Percentiles rank a stretch among this genome's conserved stretches.
These are phyloP conservation scores for Caenorhabditis remanei DNA, from an alignment of 1,140 invertebrate genomes.

Conservation along the genomic window DNA sequence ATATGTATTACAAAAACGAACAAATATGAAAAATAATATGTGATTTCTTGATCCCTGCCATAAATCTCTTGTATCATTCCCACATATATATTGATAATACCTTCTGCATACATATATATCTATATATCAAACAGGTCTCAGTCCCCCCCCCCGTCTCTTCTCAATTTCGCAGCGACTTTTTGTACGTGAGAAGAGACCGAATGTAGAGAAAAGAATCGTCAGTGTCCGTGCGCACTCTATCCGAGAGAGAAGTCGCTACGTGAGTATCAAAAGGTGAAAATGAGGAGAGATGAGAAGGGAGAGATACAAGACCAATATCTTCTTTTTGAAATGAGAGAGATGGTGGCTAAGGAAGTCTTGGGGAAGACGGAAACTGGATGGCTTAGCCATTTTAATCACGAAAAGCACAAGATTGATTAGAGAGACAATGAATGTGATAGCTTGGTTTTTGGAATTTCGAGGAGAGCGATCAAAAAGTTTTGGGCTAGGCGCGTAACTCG, in stretches of 20 bases:
- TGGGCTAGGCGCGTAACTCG: too few relatives aligned
- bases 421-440: too few relatives aligned
- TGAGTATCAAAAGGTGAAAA: constrained; percentile 55
- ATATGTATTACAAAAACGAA: too few relatives aligned
- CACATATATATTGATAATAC: neutral
- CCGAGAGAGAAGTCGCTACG: neutral
- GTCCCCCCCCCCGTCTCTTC: too few relatives aligned
- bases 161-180: constrained; percentile 11
- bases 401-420: too few relatives aligned
- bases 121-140: neutral
- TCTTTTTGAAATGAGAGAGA: neutral
- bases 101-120: neutral
- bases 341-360: neutral
- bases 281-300: constrained; percentile 12
- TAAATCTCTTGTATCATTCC: neutral
- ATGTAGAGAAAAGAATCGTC: too few relatives aligned
- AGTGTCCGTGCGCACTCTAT: neutral
- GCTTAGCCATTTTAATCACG: too few relatives aligned
- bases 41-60: too few relatives aligned
- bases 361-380: neutral
- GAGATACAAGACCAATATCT: constrained; percentile 33
- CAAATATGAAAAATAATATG: too few relatives aligned
- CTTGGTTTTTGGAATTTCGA: too few relatives aligned
- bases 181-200: constrained; percentile 18
- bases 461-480: too few relatives aligned